phyloP scores from a whole-genome alignment of 37 sponge, comb jelly and placozoan genomes.

The Axinella damicornis region DNA sequence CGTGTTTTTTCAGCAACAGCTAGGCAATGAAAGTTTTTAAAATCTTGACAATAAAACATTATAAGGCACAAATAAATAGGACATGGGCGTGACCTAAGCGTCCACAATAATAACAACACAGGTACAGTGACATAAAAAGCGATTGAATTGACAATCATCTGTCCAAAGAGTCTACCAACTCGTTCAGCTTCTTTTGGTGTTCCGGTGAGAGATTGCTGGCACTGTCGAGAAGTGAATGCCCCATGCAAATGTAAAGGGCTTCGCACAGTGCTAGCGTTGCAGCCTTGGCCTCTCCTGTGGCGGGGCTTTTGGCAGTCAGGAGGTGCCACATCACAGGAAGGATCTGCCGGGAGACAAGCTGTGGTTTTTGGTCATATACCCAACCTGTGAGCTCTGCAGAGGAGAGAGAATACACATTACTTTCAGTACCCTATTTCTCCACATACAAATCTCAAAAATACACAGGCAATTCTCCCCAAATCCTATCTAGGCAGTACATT shows the following conservation, averaged over 20 bases:
- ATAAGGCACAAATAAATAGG: neutral
- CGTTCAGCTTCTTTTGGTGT: slow-evolving; percentile 36
- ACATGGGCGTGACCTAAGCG: neutral
- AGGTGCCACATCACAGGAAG: slow-evolving; percentile 86
- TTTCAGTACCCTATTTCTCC: neutral
- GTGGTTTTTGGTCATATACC: slow-evolving; percentile 52
- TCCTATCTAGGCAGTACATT: too few species aligned
- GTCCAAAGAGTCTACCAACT: slow-evolving; percentile 8
- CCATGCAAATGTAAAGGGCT: slow-evolving; percentile 56
- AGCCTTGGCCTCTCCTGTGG: slow-evolving; percentile 49
- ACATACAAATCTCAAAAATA: too few species aligned
- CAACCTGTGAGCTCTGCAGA: slow-evolving; percentile 58
- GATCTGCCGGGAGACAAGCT: slow-evolving; percentile 71
- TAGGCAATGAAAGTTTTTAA: neutral
- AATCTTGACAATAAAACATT: neutral
- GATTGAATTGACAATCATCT: neutral
- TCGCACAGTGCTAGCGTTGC: slow-evolving; percentile 56
- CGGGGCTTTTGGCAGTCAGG: slow-evolving; percentile 28
- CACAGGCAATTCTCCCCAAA: too few species aligned
- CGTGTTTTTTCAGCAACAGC: neutral
- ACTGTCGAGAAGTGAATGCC: slow-evolving; percentile 58
- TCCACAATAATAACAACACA: too few species aligned
- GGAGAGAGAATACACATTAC: neutral
- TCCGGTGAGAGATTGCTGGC: slow-evolving; percentile 59
- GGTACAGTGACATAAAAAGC: too few species aligned